Conservation (phyloP, 1,140 invertebrate genomes). For the Pissodes strobi region DNA sequence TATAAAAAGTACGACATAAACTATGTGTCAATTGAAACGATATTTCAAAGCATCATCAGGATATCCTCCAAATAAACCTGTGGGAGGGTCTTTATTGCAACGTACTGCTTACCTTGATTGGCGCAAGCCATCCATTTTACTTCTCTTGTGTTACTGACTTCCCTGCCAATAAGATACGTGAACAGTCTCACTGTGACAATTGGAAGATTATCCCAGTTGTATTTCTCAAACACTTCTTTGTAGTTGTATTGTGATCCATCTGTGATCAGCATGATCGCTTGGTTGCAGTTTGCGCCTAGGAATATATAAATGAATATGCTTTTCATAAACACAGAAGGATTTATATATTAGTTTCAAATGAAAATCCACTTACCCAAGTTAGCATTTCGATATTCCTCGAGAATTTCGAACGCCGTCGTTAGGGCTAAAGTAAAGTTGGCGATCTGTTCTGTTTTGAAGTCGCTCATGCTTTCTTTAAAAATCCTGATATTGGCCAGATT, state of each 20-base stretch:
- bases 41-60: too few relatives aligned
- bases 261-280: constrained; percentile 90
- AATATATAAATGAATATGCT: constrained; percentile 2
- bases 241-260: constrained; percentile 86
- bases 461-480: constrained; percentile 77
- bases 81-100: too few relatives aligned
- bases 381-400: constrained; percentile 46
- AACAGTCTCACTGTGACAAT: constrained; percentile 79
- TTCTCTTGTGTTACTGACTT: constrained; percentile 62
- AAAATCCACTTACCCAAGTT: constrained; percentile 34
- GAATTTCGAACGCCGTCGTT: constrained; percentile 85
- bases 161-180: constrained; percentile 78
- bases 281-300: constrained; percentile 67
- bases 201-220: constrained; percentile 69
- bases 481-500: constrained; percentile 87
- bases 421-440: constrained; percentile 94
- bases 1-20: too few relatives aligned
- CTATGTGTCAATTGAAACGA: too few relatives aligned
- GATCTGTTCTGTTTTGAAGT: constrained; percentile 82
- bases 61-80: too few relatives aligned
- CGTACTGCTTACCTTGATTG: constrained; percentile 61
- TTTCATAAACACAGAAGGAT: not conserved
- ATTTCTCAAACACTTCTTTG: constrained; percentile 78
- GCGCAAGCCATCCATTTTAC: constrained; percentile 89
- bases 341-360: not conserved